phyloP scores from a whole-genome alignment of 2,113 vertebrate species.

The Hiodon tergisus region DNA sequence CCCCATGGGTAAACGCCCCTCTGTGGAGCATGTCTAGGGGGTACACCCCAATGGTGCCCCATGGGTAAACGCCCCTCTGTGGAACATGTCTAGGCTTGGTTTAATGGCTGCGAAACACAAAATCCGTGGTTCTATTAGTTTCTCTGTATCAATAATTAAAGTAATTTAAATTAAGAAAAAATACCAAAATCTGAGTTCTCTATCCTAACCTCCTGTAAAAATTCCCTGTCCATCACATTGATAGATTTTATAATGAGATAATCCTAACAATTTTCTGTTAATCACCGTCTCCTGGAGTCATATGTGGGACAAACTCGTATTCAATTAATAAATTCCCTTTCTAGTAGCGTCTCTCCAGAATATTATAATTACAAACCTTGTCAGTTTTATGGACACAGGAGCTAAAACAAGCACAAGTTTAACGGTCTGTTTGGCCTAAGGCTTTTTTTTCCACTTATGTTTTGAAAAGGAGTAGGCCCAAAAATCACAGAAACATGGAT shows the following conservation, averaged over 20 bases:
- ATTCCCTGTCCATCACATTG: not conserved
- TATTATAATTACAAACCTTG: constrained; percentile 55
- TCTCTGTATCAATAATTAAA: no score
- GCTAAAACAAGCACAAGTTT: constrained; percentile 64
- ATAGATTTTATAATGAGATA: constrained; percentile 8
- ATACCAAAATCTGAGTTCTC: not conserved
- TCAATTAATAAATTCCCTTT: constrained; percentile 44
- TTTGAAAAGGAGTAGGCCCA: constrained; percentile 54
- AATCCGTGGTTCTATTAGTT: not conserved
- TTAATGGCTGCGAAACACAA: no score
- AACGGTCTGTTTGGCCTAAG: constrained; percentile 53
- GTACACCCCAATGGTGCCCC: no score
- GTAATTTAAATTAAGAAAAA: no score
- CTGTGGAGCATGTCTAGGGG: no score
- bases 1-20: no score
- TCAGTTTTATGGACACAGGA: constrained; percentile 52
- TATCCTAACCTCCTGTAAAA: not conserved
- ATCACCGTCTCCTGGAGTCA: constrained; percentile 20
- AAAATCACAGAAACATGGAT: constrained; percentile 56
- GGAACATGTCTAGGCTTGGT: no score
- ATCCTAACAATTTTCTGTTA: constrained; percentile 11
- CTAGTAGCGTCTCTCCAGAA: constrained; percentile 41
- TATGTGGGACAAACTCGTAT: constrained; percentile 36
- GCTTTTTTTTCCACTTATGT: constrained; percentile 47
- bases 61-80: no score